Percentiles rank a stretch among this genome's conserved stretches.
phyloP scores from a whole-genome alignment of 2,797 vertebrate genomes.

The Nothura maculosa region DNA sequence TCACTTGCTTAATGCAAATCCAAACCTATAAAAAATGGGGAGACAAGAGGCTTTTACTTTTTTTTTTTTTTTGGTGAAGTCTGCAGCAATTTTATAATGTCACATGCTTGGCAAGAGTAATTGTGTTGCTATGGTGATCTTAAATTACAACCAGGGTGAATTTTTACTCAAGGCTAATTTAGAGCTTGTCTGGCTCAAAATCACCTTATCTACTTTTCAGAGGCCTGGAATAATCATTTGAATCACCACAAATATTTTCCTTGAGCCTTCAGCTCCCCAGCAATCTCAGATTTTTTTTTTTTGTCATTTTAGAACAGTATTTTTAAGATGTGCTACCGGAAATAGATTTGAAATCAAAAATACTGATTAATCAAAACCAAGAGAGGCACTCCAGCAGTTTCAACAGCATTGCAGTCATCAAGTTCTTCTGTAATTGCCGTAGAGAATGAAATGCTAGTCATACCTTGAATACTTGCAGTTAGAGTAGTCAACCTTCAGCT shows the following conservation, averaged over 20 bases:
- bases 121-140: slow-evolving; percentile 58
- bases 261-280: not conserved
- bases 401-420: not conserved
- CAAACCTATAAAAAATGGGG: not conserved
- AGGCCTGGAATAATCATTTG: not conserved
- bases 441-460: not conserved
- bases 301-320: not conserved
- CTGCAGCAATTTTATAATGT: slow-evolving; percentile 16
- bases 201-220: not conserved
- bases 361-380: not conserved
- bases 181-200: not conserved
- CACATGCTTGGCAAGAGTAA: not conserved
- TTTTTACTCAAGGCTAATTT: slow-evolving; percentile 51
- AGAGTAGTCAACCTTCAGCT: not conserved
- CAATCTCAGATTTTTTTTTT: not conserved
- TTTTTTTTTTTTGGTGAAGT: not conserved
- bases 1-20: not conserved
- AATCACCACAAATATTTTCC: not conserved
- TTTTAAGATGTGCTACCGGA: not conserved
- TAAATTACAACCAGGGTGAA: slow-evolving; percentile 17
- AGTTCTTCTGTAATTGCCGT: not conserved
- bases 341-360: not conserved
- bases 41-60: not conserved
- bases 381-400: not conserved
- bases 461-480: not conserved